Base-by-base conservation (phyloP, 2,797 vertebrate genomes). In the Hydrocynus forskahlii region DNA sequence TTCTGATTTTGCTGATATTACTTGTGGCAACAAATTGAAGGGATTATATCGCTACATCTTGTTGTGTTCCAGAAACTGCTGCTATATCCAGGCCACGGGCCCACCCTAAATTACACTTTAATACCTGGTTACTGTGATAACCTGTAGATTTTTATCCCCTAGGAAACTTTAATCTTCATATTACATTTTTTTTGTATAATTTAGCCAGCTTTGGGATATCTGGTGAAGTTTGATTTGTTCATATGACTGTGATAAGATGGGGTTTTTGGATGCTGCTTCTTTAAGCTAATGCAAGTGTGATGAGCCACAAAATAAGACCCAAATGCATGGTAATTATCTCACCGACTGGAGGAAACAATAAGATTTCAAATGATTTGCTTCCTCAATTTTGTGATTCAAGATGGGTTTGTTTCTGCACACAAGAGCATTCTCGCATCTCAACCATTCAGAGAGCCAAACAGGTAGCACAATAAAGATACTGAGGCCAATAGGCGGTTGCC, bases 291-390 rank as follows among this genome's bases (percentile, higher is more conserved):
- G 81, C 62, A 55, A 67, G 77, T 81, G 77, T 71, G 64, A 79
- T 71, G 80, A 77, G 74, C 81, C 67, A 75, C 71, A 75, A 84
- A 85, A 86, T 85, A 79, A 83, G 64, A 73, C 75, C 82, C 78
- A 77, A 85, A 81, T 76, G 81, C 83, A 86, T 69, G 45, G 86
- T 85, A 87, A 89, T 86, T 83, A 88, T 85, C 83, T 82, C 76
- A 14, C 67, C 14, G 54, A 63, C 77, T 38, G 14, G 62, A 52
- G 63, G 75, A 84, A 85, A 84, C 84, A 84, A 82, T 80, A 78
- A 50, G 79, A 84, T 50, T 38, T 59, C 64, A 80, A 84, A 69
- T 63, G 67, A 70, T 79, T 85, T 74, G 64, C 74, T 81, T 72
- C 78, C 79, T 68, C 54, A 17, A 23, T 86, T 68, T 17, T 70